phyloP scores from a whole-genome alignment of 2,113 vertebrate species.

The Prinia subflava region DNA sequence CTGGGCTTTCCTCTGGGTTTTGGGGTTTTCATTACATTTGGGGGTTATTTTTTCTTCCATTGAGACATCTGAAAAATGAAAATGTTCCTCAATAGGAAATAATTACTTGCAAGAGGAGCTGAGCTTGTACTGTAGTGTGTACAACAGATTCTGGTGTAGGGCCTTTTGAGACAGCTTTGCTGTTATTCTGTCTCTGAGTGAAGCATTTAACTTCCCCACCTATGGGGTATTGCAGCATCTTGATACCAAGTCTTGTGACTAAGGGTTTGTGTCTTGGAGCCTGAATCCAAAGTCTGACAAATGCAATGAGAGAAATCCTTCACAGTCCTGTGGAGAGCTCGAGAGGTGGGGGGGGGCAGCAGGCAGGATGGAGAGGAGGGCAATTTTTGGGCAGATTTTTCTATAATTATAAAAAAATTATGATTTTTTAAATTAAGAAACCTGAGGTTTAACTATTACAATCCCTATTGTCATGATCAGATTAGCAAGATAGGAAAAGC shows the following conservation, averaged over 20 bases:
- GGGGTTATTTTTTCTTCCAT: not conserved
- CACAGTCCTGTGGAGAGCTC: not conserved
- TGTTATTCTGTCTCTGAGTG: not conserved
- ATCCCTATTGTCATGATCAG: not conserved
- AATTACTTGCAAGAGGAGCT: not conserved
- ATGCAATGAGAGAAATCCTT: not conserved
- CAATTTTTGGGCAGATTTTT: not conserved
- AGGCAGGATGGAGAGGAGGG: accelerated
- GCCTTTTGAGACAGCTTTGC: not conserved
- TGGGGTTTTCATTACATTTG: accelerated
- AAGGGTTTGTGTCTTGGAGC: not conserved
- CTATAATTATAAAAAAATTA: too few relatives aligned
- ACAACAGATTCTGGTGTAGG: not conserved
- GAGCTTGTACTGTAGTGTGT: not conserved
- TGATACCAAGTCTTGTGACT: not conserved
- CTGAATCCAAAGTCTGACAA: not conserved
- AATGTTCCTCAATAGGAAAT: not conserved
- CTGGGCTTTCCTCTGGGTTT: not conserved
- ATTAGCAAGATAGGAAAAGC: not conserved
- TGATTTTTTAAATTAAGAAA: not conserved
- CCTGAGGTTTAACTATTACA: not conserved
- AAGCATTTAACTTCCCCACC: not conserved
- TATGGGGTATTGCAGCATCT: not conserved
- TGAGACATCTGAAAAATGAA: not conserved
- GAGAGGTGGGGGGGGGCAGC: too few relatives aligned